These are phyloP conservation scores for Fundulus diaphanus DNA, from an alignment of 2,797 vertebrate species.

Conservation along the genomic window DNA sequence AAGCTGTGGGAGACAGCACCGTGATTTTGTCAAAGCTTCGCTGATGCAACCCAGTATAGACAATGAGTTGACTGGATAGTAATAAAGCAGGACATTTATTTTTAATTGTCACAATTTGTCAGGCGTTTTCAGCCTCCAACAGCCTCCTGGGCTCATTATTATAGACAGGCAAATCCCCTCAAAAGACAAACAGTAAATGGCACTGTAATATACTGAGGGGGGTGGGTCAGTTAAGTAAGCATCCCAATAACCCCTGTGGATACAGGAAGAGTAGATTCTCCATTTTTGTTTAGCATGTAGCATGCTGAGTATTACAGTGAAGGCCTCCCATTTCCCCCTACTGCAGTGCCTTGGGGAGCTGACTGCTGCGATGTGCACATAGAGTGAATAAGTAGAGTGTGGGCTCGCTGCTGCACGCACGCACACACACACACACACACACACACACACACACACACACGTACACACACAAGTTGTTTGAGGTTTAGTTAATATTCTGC, in stretches of 20 bases:
- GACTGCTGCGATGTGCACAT: slow-evolving; percentile 35
- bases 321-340: slow-evolving; percentile 34
- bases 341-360: slow-evolving; percentile 57
- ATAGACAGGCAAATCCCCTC: slow-evolving; percentile 58
- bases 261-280: slow-evolving; percentile 53
- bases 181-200: slow-evolving; percentile 60
- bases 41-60: slow-evolving; percentile 34
- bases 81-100: slow-evolving; percentile 70
- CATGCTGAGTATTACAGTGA: slow-evolving; percentile 44
- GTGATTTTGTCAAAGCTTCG: slow-evolving; percentile 56
- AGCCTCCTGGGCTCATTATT: slow-evolving; percentile 70
- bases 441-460: background rate
- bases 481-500: slow-evolving; percentile 78
- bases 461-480: slow-evolving; percentile 3
- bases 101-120: slow-evolving; percentile 82
- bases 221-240: slow-evolving; percentile 61
- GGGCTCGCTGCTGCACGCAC: slow-evolving; percentile 12
- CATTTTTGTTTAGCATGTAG: slow-evolving; percentile 61
- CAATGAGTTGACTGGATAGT: slow-evolving; percentile 59
- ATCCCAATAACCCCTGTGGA: slow-evolving; percentile 67
- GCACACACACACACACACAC: slow-evolving; percentile 9
- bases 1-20: slow-evolving; percentile 41
- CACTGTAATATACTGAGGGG: slow-evolving; percentile 51
- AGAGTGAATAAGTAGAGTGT: slow-evolving; percentile 37
- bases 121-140: slow-evolving; percentile 63